Conservation (phyloP, 2,888 invertebrate genomes). For the Epistrophe eligans region DNA sequence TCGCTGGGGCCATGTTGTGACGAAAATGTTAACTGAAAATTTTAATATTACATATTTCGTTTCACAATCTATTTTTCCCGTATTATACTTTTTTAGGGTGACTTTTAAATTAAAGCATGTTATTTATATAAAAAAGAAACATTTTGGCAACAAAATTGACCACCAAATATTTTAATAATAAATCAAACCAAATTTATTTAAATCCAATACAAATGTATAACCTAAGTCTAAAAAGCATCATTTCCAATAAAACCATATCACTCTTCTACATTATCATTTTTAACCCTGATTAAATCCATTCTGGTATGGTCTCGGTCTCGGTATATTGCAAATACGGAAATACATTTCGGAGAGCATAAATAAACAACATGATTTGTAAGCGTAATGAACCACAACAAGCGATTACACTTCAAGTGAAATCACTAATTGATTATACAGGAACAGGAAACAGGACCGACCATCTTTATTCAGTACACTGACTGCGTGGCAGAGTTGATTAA, state of each 20-base stretch:
- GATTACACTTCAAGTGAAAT: slow-evolving; percentile 68
- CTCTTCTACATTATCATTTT: slow-evolving; percentile 16
- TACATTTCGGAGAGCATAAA: slow-evolving; percentile 48
- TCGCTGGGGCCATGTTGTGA: no score
- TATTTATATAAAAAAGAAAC: no score
- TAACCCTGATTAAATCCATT: slow-evolving; percentile 1
- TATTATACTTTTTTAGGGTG: no score
- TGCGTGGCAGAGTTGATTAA: slow-evolving; percentile 54
- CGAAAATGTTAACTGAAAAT: no score
- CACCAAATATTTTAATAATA: no score
- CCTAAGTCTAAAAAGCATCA: background rate
- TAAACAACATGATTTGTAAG: slow-evolving; percentile 63
- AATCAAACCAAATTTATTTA: no score
- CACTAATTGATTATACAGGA: slow-evolving; percentile 65
- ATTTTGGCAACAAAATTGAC: no score
- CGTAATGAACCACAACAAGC: slow-evolving; percentile 56
- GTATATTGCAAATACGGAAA: slow-evolving; percentile 50
- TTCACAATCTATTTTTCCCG: no score
- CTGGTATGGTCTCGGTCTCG: background rate
- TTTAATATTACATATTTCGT: no score
- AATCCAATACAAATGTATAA: background rate
- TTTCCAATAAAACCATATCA: background rate
- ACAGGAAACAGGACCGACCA: slow-evolving; percentile 48
- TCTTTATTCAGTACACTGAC: slow-evolving; percentile 51
- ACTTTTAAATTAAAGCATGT: no score